phyloP scores from a whole-genome alignment of 2,888 invertebrate genomes.

The Oligia strigilis region DNA sequence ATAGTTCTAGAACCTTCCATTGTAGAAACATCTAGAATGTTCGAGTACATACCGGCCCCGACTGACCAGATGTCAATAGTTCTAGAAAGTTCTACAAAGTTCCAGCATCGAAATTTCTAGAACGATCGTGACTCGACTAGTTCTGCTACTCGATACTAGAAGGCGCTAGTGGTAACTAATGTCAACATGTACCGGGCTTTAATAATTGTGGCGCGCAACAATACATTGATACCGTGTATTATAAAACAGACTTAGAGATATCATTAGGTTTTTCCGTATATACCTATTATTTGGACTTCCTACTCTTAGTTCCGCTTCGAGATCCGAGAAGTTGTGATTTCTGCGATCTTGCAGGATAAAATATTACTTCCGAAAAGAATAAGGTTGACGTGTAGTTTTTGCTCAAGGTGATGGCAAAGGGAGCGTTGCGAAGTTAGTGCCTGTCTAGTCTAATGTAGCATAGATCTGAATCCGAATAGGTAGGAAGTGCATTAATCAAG shows the following conservation, averaged over 20 bases:
- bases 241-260: conserved; percentile 23
- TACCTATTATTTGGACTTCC: conserved; percentile 64
- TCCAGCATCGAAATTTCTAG: too few species aligned
- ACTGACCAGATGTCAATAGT: too few species aligned
- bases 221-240: neutral
- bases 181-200: too few species aligned
- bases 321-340: conserved; percentile 22
- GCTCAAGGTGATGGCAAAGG: conserved; percentile 15
- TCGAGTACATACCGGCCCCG: too few species aligned
- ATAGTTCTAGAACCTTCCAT: too few species aligned
- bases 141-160: too few species aligned
- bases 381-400: conserved; percentile 19
- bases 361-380: conserved; percentile 61
- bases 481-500: neutral
- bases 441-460: neutral
- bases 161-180: too few species aligned
- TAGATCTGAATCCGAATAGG: neutral
- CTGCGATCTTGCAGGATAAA: conserved; percentile 39
- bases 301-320: conserved; percentile 69
- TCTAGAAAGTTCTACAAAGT: too few species aligned
- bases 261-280: conserved; percentile 62
- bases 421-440: neutral
- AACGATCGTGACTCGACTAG: too few species aligned
- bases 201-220: neutral
- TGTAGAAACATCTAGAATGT: too few species aligned